phyloP scores from a whole-genome alignment of 2,113 vertebrate species.

The Laticauda laticaudata region DNA sequence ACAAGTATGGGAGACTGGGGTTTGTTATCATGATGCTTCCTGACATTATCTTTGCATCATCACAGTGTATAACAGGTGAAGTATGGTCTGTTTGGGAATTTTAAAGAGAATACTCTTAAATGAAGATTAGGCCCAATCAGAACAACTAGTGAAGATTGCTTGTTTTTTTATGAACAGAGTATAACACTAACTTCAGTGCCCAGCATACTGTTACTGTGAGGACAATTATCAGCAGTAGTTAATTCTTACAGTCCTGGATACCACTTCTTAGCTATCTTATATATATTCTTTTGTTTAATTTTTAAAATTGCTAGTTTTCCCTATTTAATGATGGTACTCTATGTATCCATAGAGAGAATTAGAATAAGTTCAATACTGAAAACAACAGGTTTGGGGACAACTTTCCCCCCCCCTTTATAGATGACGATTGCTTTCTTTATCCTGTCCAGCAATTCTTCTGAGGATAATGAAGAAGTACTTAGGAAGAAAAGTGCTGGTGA shows the following conservation, averaged over 20 bases:
- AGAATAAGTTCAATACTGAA: not conserved
- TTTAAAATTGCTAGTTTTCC: not conserved
- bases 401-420: not conserved
- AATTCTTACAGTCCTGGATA: not conserved
- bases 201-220: not conserved
- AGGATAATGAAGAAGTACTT: not conserved
- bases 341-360: not conserved
- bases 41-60: not conserved
- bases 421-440: not conserved
- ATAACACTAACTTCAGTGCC: not conserved
- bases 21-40: not conserved
- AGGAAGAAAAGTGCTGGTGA: not conserved
- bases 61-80: not conserved
- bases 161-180: not conserved
- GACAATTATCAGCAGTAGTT: not conserved
- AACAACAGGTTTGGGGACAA: not conserved
- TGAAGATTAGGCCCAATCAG: not conserved
- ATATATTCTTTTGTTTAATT: not conserved
- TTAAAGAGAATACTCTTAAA: not conserved
- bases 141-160: not conserved
- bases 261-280: not conserved
- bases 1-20: not conserved
- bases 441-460: not conserved
- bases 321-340: not conserved
- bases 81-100: not conserved